phyloP scores from a whole-genome alignment of 2,113 vertebrate genomes.

The Taxidea taxus region DNA sequence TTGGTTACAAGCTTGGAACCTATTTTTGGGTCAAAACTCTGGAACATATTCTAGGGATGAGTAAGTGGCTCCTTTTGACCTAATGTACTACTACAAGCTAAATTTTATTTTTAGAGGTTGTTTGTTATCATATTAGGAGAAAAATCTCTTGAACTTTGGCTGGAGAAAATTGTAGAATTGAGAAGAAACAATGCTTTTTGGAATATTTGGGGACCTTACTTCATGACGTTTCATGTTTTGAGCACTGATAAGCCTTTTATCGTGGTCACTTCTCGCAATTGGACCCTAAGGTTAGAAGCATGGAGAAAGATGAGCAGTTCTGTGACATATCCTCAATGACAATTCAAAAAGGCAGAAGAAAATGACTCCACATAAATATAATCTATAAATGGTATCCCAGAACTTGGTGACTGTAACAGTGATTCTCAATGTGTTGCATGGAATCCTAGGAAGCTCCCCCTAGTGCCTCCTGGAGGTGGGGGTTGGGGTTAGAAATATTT shows the following conservation, averaged over 20 bases:
- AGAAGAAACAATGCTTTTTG: background rate
- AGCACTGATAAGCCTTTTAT: background rate
- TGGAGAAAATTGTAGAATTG: background rate
- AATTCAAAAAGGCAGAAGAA: background rate
- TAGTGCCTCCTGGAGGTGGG: background rate
- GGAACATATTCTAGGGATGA: background rate
- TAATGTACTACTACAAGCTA: background rate
- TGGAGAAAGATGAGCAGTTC: background rate
- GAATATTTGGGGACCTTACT: background rate
- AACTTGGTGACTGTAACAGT: background rate
- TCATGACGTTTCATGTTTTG: background rate
- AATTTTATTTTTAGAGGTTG: background rate
- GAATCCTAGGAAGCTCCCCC: background rate
- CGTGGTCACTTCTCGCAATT: background rate
- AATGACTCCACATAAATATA: background rate
- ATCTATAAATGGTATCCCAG: background rate
- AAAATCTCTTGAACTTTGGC: background rate
- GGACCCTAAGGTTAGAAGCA: background rate
- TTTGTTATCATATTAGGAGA: background rate
- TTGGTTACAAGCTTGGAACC: background rate
- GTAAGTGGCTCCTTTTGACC: background rate
- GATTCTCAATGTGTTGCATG: background rate
- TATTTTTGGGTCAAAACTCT: background rate
- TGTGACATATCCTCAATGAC: background rate
- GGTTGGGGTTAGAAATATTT: background rate